These are phyloP conservation scores for Pristionchus japonicus DNA, from an alignment of 2,888 invertebrate genomes.

Conservation along the genomic window DNA sequence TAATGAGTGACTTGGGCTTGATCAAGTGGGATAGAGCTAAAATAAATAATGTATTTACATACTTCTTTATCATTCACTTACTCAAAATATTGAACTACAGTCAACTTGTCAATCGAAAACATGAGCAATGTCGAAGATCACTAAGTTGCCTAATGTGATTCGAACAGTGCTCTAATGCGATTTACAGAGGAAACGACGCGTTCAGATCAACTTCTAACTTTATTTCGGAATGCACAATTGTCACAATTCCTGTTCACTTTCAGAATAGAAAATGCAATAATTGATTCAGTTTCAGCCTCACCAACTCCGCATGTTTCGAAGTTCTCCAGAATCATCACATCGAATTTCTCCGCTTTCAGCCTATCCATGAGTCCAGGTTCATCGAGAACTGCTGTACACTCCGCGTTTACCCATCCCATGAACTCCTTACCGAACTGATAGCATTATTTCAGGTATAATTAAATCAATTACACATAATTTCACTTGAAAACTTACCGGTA, in stretches of 20 bases:
- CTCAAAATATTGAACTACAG: not conserved
- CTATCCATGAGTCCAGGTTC: not conserved
- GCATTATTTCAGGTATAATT: not conserved
- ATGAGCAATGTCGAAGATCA: not conserved
- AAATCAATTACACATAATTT: not conserved
- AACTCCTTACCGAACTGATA: not conserved
- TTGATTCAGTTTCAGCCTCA: too few relatives aligned
- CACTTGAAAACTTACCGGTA: not conserved
- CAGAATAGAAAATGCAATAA: too few relatives aligned
- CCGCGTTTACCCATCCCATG: not conserved
- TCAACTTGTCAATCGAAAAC: not conserved
- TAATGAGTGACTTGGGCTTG: slow-evolving; percentile 16
- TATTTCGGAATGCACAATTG: too few relatives aligned
- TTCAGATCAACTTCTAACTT: too few relatives aligned
- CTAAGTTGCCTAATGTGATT: not conserved
- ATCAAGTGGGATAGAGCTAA: not conserved
- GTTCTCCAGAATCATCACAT: slow-evolving; percentile 7
- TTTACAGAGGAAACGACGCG: not conserved
- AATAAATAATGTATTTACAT: too few relatives aligned
- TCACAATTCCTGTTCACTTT: too few relatives aligned
- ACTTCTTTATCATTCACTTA: too few relatives aligned
- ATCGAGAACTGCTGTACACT: not conserved
- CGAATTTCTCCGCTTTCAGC: not conserved
- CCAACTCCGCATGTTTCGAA: slow-evolving; percentile 9
- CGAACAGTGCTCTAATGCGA: not conserved